Evolutionary conservation across 2,113 vertebrate species (phyloP), one percentile per base, ranked within the genome.

Genomic region (Microtus richardsoni): DNA sequence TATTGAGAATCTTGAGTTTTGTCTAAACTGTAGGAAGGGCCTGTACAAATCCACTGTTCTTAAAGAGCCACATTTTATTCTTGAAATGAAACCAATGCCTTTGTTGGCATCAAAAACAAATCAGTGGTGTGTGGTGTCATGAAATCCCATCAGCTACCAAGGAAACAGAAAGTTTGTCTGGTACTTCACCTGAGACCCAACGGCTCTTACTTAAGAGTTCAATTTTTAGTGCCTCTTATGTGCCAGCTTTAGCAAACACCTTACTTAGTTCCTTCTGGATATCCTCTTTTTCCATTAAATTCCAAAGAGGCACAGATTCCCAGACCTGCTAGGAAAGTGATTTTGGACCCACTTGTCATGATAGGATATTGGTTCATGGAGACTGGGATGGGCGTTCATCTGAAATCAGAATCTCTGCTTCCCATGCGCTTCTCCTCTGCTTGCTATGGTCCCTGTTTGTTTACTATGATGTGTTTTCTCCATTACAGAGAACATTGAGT

Each of bases 321-420:
- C 19, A 89, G 11, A 1, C 47, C 22, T 71, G 19, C 14, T 92
- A 82, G 82, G 26, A 89, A 87, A 13, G 13, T 78, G 64, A 66
- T 80, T 94, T 91, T 93, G 86, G 33, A 39, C 24, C 44, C 4
- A 80, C 93, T 96, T 93, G 87, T 93, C 66, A 62, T 36, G 7
- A 49, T 33, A 64, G 49, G 84, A 91, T 73, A 85, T 17, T 47
- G 84, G 93, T 80, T 87, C 21, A 1, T 7, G 21, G 70, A 85
- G 52, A 54, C 52, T 47, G 16, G 17, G 44, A 52, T 13, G 26
- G 83, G 17, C 19, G 7, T 75, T 71, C 86, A n/a, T 36, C 88
- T 82, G 78, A 88, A 78, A 64, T 84, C 13, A 49, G 92, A 88
- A 60, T 87, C 36, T n/a, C 2, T 19, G 33, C 14, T n/a, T 89